phyloP scores from a whole-genome alignment of 1,140 invertebrate genomes.

The Brachionus rotundiformis region DNA sequence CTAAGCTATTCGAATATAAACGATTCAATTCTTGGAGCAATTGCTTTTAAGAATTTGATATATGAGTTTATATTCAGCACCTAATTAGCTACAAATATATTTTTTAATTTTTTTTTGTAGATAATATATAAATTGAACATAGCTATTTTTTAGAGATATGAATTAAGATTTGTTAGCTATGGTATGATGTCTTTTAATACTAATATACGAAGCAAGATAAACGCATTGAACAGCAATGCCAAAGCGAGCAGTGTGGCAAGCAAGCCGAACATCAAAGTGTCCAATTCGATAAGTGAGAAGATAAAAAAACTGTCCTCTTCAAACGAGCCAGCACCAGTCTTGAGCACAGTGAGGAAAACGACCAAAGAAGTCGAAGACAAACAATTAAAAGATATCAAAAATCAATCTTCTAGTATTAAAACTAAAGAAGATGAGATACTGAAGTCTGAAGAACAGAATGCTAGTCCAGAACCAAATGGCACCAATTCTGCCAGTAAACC shows the following conservation, averaged over 20 bases:
- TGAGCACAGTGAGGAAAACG: background rate
- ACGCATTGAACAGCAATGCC: conserved; percentile 10
- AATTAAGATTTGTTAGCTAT: conserved; percentile 21
- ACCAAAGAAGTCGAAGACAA: background rate
- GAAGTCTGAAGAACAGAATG: background rate
- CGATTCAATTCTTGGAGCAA: background rate
- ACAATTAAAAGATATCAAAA: background rate
- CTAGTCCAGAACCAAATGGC: background rate
- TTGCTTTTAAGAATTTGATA: conserved; percentile 15
- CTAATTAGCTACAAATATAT: background rate
- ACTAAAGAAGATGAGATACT: background rate
- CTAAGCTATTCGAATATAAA: background rate
- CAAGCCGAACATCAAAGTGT: conserved; percentile 32
- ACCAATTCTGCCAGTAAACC: background rate
- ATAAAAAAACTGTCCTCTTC: conserved; percentile 36
- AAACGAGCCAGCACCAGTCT: background rate
- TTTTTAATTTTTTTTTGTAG: background rate
- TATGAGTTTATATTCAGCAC: background rate
- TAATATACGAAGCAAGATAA: conserved; percentile 43
- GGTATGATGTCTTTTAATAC: conserved; percentile 48
- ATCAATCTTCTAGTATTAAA: conserved; percentile 40
- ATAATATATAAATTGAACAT: background rate
- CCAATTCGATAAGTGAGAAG: conserved; percentile 40
- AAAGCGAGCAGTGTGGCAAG: conserved; percentile 11
- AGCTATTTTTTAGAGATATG: conserved; percentile 22